A percentile compares a stretch with the other conserved stretches of the same genome.
These are phyloP conservation scores for Channallabes apus DNA, from an alignment of 2,797 vertebrate species.

Conservation along the genomic window DNA sequence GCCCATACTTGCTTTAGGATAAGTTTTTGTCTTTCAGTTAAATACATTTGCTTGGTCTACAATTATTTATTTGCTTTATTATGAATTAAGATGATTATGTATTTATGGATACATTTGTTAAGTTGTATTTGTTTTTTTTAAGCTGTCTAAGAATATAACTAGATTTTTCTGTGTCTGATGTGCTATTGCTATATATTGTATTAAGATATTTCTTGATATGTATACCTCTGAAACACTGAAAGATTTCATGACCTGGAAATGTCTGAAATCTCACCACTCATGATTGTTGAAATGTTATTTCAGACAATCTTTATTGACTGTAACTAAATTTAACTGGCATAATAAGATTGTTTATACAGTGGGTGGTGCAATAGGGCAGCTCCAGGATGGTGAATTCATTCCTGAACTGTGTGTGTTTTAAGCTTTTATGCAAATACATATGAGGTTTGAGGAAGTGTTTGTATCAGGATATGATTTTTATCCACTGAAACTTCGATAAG, in stretches of 20 bases:
- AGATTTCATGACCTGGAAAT: not conserved
- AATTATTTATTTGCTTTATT: not conserved
- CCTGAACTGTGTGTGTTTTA: not conserved
- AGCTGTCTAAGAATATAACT: not conserved
- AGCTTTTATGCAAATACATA: not conserved
- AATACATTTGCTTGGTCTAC: not conserved
- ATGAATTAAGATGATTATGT: not conserved
- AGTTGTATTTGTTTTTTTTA: not conserved
- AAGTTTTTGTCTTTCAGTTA: not conserved
- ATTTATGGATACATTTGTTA: not conserved
- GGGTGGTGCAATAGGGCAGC: not conserved
- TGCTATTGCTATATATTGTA: not conserved
- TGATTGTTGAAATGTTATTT: not conserved
- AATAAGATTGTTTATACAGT: not conserved
- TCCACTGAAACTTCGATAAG: not conserved
- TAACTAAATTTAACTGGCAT: not conserved
- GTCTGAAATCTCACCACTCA: not conserved
- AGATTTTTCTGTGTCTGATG: not conserved
- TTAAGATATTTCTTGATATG: not conserved
- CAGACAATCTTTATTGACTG: not conserved
- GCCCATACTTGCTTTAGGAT: not conserved
- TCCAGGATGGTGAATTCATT: not conserved
- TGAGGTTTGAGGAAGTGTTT: not conserved
- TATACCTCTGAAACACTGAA: not conserved
- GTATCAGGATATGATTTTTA: not conserved